Conservation (phyloP, 2,797 vertebrate species). For the Cryptoblepharus egeriae region DNA sequence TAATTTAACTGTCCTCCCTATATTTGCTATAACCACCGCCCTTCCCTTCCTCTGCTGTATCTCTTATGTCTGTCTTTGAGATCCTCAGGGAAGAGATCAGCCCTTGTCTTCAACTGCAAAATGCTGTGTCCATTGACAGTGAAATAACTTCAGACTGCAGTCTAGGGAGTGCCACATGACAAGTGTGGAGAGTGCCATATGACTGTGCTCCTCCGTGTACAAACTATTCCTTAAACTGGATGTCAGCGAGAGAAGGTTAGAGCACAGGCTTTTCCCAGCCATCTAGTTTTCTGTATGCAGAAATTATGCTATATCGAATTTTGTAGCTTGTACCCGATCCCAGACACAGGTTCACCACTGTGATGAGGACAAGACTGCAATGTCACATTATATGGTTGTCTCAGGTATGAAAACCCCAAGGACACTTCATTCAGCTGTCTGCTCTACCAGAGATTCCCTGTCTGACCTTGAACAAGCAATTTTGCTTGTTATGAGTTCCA, state of each 20-base stretch:
- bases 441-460: conserved; percentile 9
- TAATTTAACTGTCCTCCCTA: too few species aligned
- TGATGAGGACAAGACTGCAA: background rate
- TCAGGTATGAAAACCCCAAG: background rate
- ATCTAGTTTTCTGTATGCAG: background rate
- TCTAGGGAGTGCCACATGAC: background rate
- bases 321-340: background rate
- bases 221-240: background rate
- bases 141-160: background rate
- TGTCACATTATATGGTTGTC: background rate
- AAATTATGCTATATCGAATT: background rate
- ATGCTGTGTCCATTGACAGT: too few species aligned
- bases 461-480: conserved; percentile 34
- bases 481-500: conserved; percentile 40
- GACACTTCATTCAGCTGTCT: background rate
- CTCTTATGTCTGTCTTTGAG: too few species aligned
- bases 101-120: too few species aligned
- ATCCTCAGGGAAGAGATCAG: too few species aligned
- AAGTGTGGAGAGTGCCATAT: background rate
- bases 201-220: too few species aligned
- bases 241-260: background rate
- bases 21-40: too few species aligned
- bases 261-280: background rate
- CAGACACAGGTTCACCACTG: too few species aligned
- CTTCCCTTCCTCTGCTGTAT: too few species aligned